A percentile compares a stretch with the other conserved stretches of the same genome.
phyloP scores from a whole-genome alignment of 92 coral and sea anemone species.

The Anthopleura xanthogrammica region DNA sequence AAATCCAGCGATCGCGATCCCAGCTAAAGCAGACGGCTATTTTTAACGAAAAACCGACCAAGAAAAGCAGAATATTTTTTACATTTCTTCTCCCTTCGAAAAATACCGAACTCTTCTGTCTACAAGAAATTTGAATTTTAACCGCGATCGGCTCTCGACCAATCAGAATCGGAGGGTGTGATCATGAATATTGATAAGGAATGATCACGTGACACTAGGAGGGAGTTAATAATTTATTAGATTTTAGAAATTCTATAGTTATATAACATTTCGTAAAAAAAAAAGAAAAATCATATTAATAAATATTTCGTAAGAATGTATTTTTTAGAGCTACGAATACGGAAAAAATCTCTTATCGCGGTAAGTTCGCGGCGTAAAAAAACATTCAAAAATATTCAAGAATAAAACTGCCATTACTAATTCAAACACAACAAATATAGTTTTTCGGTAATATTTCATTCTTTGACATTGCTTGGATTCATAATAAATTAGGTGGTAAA shows the following conservation, averaged over 20 bases:
- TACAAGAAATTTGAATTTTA: slow-evolving; percentile 47
- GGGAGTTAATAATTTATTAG: background rate
- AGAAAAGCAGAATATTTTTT: slow-evolving; percentile 3
- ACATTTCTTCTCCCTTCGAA: slow-evolving; percentile 6
- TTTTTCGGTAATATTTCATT: background rate
- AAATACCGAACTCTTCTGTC: background rate
- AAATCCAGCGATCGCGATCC: background rate
- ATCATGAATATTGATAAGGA: slow-evolving; percentile 7
- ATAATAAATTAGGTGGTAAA: background rate
- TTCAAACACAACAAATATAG: background rate
- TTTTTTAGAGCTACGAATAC: background rate
- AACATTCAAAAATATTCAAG: background rate
- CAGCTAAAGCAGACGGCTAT: background rate
- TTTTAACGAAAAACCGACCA: slow-evolving; percentile 14
- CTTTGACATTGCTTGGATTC: slow-evolving; percentile 1
- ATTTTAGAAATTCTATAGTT: background rate
- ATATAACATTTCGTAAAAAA: background rate
- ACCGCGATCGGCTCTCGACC: slow-evolving; percentile 44
- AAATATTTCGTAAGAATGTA: background rate
- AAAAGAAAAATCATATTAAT: background rate
- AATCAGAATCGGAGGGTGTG: slow-evolving; percentile 30
- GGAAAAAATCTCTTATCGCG: background rate
- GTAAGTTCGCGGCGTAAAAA: background rate
- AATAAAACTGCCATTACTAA: background rate
- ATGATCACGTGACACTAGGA: background rate